Conservation (phyloP, 2,888 invertebrate species). For the Endotricha flammealis region DNA sequence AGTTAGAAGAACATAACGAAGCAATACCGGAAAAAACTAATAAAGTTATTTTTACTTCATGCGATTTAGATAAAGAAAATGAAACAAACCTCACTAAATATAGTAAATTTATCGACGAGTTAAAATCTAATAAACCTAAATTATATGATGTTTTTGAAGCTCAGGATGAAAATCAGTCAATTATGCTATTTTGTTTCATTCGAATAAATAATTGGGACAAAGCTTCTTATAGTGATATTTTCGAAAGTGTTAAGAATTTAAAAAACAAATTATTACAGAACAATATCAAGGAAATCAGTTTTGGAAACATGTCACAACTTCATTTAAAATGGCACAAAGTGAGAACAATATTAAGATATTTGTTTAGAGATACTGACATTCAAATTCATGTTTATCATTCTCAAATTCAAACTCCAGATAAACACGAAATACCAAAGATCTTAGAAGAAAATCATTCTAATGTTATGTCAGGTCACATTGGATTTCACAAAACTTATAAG, state of each 20-base stretch:
- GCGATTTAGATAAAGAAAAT: slow-evolving; percentile 10
- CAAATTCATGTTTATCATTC: slow-evolving; percentile 14
- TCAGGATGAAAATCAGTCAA: not conserved
- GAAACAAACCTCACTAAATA: slow-evolving; percentile 6
- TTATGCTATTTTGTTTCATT: slow-evolving; percentile 1
- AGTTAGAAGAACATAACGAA: slow-evolving; percentile 7
- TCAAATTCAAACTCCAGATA: slow-evolving; percentile 15
- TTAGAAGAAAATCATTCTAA: slow-evolving; percentile 18
- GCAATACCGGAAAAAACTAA: slow-evolving; percentile 3
- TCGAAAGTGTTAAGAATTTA: slow-evolving; percentile 16
- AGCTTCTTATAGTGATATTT: slow-evolving; percentile 22
- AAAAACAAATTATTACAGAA: slow-evolving; percentile 10
- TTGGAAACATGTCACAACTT: slow-evolving; percentile 6
- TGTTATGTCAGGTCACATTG: slow-evolving; percentile 20
- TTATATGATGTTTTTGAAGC: slow-evolving; percentile 1
- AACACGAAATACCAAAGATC: slow-evolving; percentile 15
- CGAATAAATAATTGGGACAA: slow-evolving; percentile 20
- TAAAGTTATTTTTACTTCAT: slow-evolving; percentile 10
- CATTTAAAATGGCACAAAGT: slow-evolving; percentile 17
- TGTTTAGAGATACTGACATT: slow-evolving; percentile 18
- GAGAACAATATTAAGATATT: slow-evolving; percentile 18
- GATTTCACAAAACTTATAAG: slow-evolving; percentile 23
- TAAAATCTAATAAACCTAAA: slow-evolving; percentile 2
- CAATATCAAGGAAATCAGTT: slow-evolving; percentile 14
- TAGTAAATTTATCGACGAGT: too few relatives aligned